Evolutionary conservation across 2,113 vertebrate species (phyloP), one percentile per base, ranked within the genome.

Genomic region (Nothocercus julius): DNA sequence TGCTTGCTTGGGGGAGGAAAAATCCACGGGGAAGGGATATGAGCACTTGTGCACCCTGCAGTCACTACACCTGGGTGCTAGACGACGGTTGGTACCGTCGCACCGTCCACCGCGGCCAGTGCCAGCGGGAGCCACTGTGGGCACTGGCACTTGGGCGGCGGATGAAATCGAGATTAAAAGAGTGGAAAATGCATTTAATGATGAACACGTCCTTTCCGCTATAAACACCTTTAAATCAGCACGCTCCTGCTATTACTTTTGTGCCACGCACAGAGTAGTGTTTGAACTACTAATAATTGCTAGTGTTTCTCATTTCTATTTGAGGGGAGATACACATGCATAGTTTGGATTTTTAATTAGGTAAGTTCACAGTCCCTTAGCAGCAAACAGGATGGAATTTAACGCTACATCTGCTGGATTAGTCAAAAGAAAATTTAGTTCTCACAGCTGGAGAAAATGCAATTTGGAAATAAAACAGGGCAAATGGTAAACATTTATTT

Each of bases 1-100:
- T 97, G 97, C 94, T 97, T 97, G 96, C 95, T 97, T 74, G 38
- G 47, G 91, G 94, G 83, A 94, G 78, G 59, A 63, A 91, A 96
- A 95, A 79, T 91, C 97, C 92, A 91, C 70, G 45, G 92, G 93
- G 89, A 97, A 97, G 87, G 53, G 44, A 63, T 22, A 54, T 74
- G 69, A 97, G 84, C 85, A 89, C 82, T 95, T 85, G 66, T 68
- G 14, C 86, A 81, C 68, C 67, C 64, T 68, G 81, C 78, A 95
- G 80, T 64, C 85, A 64, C 70, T 38, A 59, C 30, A 47, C 19
- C 76, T 84, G 82, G 56, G 63, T 32, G 42, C 94, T 86, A 81
- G 64, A 76, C 74, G 58, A 83, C 24, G 19, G 68, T 64, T 53
- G 92, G 91, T 59, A 87, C 42, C 14, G 17, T 53, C 86, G 63